Evolutionary conservation across 2,888 invertebrate genomes (phyloP).

Genomic region (Sminthurides aquaticus): DNA sequence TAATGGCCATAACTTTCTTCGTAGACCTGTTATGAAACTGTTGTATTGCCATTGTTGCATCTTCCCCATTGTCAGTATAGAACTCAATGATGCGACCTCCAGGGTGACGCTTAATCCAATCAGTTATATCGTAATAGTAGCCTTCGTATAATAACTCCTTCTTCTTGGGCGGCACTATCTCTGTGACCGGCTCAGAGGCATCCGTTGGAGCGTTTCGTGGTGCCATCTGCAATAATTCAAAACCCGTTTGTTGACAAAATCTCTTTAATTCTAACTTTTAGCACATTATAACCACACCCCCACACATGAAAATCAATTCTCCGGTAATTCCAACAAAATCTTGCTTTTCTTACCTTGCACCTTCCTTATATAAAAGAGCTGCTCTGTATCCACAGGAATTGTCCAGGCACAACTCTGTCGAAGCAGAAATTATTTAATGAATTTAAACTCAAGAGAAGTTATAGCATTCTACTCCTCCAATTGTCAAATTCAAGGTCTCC

Average conservation of each 20-base stretch:
- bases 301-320: not conserved
- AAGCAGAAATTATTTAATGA: too few species aligned
- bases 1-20: conserved; percentile 29
- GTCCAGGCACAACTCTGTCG: too few species aligned
- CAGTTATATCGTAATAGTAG: conserved; percentile 29
- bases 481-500: too few species aligned
- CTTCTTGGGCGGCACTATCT: not conserved
- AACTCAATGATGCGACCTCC: conserved; percentile 30
- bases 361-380: too few species aligned
- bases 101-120: conserved; percentile 32
- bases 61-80: conserved; percentile 29
- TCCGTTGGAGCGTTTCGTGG: not conserved
- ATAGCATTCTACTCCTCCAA: too few species aligned
- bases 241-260: not conserved
- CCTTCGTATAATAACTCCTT: conserved; percentile 32
- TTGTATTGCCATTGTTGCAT: conserved; percentile 28
- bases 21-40: conserved; percentile 31
- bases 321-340: too few species aligned
- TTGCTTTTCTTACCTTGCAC: too few species aligned
- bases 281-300: not conserved
- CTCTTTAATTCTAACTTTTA: not conserved
- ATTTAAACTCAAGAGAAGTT: too few species aligned
- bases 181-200: not conserved
- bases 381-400: too few species aligned
- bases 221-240: not conserved